Base-by-base conservation (phyloP, 2,113 vertebrate genomes). In the Pterophyllum scalare region DNA sequence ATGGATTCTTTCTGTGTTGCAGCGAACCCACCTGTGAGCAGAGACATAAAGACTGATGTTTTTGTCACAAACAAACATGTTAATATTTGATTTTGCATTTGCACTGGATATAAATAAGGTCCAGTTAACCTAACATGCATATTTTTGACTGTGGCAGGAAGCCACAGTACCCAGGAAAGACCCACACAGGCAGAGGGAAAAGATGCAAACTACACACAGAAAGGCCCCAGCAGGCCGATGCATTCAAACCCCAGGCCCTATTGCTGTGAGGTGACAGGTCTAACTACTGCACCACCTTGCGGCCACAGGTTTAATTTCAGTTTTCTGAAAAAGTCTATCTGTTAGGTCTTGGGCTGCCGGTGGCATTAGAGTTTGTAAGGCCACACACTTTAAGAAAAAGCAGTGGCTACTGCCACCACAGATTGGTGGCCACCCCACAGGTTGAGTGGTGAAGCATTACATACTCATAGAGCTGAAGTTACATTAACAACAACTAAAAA, bases 1-100 rank as follows among this genome's bases (percentile, higher is more conserved):
- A 60, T 95, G 95, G 92, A 99, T 99, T 0, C 94, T 96, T 4
- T 99, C 97, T 78, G 91, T 98, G 89, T 97, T 97, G 91, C 94
- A 95, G 74, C 93, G 80, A 33, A 95, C 89, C 94, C 94, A 95
- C 40, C 94, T 95, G 81, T 2, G 74, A 10, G 19, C 46, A 88
- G 12, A 80, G 75, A 52, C 5, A 64, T 8, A 33, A n/a, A 28
- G 38, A 6, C 9, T 76, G 0, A 62, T 31, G 28, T 49, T 2
- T 57, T 54, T 49, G 14, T 38, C 35, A 6, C 17, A 19, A 13
- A 64, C 12, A 46, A 6, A 59, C 59, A 79, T 35, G 9, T 17
- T 14, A 1, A 12, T 40, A 40, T 40, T 40, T 40, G 10, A 40
- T 40, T 40, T 40, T 35, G 3, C 14, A 49, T 17, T 15, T 17